Evolutionary conservation across 2,797 vertebrate genomes (phyloP), one percentile per base, ranked within the genome.

Genomic region (Podarcis siculus): DNA sequence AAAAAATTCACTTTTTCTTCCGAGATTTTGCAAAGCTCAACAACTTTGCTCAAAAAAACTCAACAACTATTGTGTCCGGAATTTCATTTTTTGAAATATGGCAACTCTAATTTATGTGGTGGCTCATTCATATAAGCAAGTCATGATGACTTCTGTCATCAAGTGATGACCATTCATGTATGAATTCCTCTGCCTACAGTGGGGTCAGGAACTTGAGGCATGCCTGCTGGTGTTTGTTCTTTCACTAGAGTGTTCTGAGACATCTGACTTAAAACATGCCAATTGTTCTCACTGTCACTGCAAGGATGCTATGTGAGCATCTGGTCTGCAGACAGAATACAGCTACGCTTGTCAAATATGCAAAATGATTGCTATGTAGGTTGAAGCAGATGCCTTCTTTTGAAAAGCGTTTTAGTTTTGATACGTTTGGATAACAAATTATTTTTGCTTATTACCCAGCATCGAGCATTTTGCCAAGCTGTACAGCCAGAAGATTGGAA

Each of bases 401-500:
- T 37, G 30, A 37, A 55, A 64, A 69, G 25, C 67, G 17, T 27
- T 79, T n/a, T 64, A 35, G 49, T 87, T 49, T 67, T 42, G 25
- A 21, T 66, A 23, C 8, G 2, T 2, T 61, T 91, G 10, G 55
- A 5, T 89, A 72, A 32, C 76, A 21, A 3, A 58, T 8, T 86
- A 89, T 94, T 92, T 1, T 89, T 94, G 87, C 1, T 91, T 95
- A 91, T 78, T 83, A 97, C 91, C 86, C 90, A 99, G 99, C 89
- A 96, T 99, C 88, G 97, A 97, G 89, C 98, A 99, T 94, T 99
- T 99, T 97, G 98, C 98, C 61, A 93, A 97, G 77, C 97, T 99
- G 89, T 99, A 99, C 95, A 98, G 98, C 95, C 95, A 98, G 93
- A 98, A 97, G 91, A 98, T 99, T 97, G 98, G 98, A 32, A 98